A percentile compares a stretch with the other conserved stretches of the same genome.
These are phyloP conservation scores for Micrasema longulum DNA, from an alignment of 1,140 invertebrate species.

Conservation along the genomic window DNA sequence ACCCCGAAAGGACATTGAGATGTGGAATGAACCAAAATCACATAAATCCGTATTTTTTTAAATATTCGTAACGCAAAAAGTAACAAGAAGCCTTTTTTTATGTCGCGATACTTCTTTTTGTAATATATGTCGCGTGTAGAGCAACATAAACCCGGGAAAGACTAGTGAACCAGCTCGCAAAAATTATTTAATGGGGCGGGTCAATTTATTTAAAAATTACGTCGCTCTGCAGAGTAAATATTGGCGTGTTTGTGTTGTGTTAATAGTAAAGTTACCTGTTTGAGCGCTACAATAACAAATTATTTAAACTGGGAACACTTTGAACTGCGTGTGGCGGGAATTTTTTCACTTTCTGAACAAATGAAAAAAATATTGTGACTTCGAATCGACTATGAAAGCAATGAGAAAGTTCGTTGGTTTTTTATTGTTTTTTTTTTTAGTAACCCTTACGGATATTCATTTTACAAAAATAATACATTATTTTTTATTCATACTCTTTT, in stretches of 20 bases:
- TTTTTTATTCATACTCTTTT: too few species aligned
- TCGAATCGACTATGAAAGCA: too few species aligned
- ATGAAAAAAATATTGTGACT: too few species aligned
- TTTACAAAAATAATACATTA: too few species aligned
- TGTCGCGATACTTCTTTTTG: not conserved
- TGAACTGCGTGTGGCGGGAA: slow-evolving; percentile 13
- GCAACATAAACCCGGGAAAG: not conserved
- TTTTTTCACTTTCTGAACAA: not conserved
- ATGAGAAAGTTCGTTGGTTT: too few species aligned
- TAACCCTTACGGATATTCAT: too few species aligned
- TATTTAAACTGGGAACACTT: not conserved
- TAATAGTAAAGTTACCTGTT: slow-evolving; percentile 50
- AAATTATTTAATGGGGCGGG: slow-evolving; percentile 52
- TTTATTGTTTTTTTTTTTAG: too few species aligned
- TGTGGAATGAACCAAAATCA: too few species aligned
- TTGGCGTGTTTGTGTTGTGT: slow-evolving; percentile 51
- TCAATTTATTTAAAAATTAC: slow-evolving; percentile 56
- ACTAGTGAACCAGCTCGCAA: slow-evolving; percentile 35
- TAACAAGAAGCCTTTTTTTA: too few species aligned
- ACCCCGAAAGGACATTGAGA: too few species aligned
- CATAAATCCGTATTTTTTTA: too few species aligned
- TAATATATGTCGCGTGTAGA: slow-evolving; percentile 5
- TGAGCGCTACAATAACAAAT: slow-evolving; percentile 42
- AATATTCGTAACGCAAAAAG: too few species aligned
- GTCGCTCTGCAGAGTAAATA: slow-evolving; percentile 50